A percentile compares a stretch with the other conserved stretches of the same genome.
Conservation (phyloP, 2,888 invertebrate genomes). For the Philereme transversata region DNA sequence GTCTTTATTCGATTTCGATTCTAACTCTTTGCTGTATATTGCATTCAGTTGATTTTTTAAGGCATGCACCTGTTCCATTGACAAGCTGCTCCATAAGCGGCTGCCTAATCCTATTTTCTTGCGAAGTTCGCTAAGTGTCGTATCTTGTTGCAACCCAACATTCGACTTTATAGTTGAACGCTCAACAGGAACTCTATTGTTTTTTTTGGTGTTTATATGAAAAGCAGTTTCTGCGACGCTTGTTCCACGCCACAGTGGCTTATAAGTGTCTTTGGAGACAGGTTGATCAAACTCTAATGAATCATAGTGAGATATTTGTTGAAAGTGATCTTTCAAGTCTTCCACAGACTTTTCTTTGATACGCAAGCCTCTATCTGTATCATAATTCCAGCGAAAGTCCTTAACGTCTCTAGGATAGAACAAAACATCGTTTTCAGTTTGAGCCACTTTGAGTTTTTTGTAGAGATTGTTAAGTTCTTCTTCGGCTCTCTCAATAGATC, state of each 20-base stretch:
- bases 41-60: conserved; percentile 91
- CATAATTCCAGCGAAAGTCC: conserved; percentile 90
- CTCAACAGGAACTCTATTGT: conserved; percentile 70
- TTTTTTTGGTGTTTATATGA: conserved; percentile 85
- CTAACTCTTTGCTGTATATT: conserved; percentile 88
- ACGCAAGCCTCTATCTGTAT: conserved; percentile 89
- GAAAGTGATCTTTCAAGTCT: conserved; percentile 91
- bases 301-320: conserved; percentile 84
- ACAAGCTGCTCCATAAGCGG: conserved; percentile 92
- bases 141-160: conserved; percentile 61
- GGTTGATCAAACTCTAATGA: conserved; percentile 71
- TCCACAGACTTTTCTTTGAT: conserved; percentile 94
- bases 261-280: conserved; percentile 87
- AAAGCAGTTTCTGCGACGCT: conserved; percentile 92
- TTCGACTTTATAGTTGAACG: conserved; percentile 56
- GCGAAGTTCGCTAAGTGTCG: conserved; percentile 71
- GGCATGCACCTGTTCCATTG: conserved; percentile 92
- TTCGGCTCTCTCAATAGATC: conserved; percentile 91
- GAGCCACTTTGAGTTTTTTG: conserved; percentile 89
- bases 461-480: conserved; percentile 91
- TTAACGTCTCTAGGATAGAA: conserved; percentile 90
- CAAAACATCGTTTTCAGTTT: conserved; percentile 92
- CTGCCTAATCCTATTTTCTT: conserved; percentile 87
- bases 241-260: conserved; percentile 92
- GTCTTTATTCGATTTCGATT: conserved; percentile 65